Percentiles rank a stretch among this genome's conserved stretches.
These are phyloP conservation scores for Synchiropus splendidus DNA, from an alignment of 2,113 vertebrate genomes.

Conservation along the genomic window DNA sequence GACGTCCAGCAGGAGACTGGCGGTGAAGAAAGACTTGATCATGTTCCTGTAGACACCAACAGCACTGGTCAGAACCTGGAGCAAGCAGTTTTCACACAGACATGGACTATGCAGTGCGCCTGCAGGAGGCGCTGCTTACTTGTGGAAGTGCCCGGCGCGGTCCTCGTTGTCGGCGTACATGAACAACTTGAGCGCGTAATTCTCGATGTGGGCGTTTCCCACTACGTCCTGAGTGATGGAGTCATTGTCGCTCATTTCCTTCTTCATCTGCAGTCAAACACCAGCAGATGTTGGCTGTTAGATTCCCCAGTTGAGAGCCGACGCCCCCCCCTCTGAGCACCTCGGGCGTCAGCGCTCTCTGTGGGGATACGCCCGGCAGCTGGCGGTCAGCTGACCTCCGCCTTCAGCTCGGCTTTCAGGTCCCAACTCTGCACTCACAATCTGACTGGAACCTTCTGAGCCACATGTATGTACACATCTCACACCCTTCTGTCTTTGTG, in stretches of 20 bases:
- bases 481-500: no score
- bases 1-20: conserved; percentile 90
- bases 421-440: no score
- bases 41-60: conserved; percentile 76
- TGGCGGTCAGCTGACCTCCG: no score
- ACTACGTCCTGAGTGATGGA: conserved; percentile 93
- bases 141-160: conserved; percentile 85
- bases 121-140: conserved; percentile 68
- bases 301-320: no score
- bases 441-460: no score
- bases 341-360: no score
- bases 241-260: conserved; percentile 84
- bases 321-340: no score
- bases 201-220: conserved; percentile 92
- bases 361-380: no score
- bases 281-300: not conserved
- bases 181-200: conserved; percentile 97
- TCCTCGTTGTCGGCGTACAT: conserved; percentile 97
- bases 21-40: conserved; percentile 98
- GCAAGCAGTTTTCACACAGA: not conserved
- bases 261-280: conserved; percentile 86
- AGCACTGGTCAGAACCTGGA: not conserved
- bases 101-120: no score
- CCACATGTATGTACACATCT: no score
- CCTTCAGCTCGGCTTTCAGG: no score